phyloP scores from a whole-genome alignment of 2,797 vertebrate genomes.

The Enteromius argenteus region DNA sequence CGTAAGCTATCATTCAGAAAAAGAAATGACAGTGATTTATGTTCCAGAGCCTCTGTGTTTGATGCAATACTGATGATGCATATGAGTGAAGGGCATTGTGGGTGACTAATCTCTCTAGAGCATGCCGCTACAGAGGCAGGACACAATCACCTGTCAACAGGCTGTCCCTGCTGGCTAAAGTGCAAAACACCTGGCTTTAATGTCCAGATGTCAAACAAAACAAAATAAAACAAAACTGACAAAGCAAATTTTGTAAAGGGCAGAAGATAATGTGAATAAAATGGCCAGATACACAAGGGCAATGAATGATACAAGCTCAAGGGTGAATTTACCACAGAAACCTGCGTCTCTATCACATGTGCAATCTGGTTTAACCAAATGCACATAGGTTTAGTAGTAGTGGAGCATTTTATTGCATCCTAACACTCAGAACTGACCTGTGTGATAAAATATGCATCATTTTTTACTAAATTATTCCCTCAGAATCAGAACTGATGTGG shows the following conservation, averaged over 20 bases:
- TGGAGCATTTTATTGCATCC: background rate
- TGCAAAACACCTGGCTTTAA: constrained; percentile 58
- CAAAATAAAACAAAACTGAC: constrained; percentile 57
- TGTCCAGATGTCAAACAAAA: constrained; percentile 59
- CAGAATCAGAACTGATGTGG: background rate
- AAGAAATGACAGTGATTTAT: constrained; percentile 52
- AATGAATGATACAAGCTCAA: constrained; percentile 28
- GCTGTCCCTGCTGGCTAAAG: constrained; percentile 57
- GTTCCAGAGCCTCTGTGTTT: constrained; percentile 21
- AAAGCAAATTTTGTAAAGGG: constrained; percentile 47
- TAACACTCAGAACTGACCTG: background rate
- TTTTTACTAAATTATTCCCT: background rate
- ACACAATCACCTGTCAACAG: constrained; percentile 59
- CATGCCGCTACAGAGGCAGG: constrained; percentile 34
- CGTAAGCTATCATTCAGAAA: constrained; percentile 43
- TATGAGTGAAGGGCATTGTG: constrained; percentile 52
- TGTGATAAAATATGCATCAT: background rate
- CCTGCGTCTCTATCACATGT: background rate
- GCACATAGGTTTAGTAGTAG: background rate
- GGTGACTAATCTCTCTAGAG: constrained; percentile 58
- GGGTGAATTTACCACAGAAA: constrained; percentile 5
- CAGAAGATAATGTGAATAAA: constrained; percentile 39
- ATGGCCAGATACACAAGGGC: constrained; percentile 32
- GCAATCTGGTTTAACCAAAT: background rate
- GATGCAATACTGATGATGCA: constrained; percentile 48